Conservation (phyloP, 64 coral and sea anemone genomes). For the Platygyra sinensis region DNA sequence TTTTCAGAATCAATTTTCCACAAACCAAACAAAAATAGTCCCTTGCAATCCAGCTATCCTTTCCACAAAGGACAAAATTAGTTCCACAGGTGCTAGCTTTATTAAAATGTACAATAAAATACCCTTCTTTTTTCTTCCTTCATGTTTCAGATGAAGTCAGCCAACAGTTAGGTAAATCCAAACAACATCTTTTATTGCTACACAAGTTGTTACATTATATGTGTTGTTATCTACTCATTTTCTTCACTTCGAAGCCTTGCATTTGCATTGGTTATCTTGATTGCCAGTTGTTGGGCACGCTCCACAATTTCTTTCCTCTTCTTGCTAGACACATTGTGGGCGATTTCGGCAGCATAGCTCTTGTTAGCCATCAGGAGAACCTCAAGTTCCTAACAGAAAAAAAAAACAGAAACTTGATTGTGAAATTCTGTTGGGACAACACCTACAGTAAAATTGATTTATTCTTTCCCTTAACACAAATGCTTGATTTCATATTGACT, state of each 20-base stretch:
- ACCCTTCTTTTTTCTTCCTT: no score
- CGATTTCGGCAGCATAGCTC: conserved; percentile 93
- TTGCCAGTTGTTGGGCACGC: conserved; percentile 88
- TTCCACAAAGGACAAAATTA: no score
- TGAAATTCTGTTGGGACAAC: neutral
- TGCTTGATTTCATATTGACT: no score
- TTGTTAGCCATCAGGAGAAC: conserved; percentile 96
- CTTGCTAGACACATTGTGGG: conserved; percentile 93
- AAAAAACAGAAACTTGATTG: neutral
- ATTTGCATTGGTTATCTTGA: conserved; percentile 95
- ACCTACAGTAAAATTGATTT: no score
- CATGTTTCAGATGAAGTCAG: neutral
- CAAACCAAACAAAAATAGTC: no score
- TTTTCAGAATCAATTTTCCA: no score
- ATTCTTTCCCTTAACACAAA: no score
- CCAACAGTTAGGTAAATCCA: neutral
- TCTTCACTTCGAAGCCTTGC: conserved; percentile 97
- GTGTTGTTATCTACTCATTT: conserved; percentile 79
- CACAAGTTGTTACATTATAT: conserved; percentile 5
- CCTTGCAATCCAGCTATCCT: no score
- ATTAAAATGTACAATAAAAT: no score
- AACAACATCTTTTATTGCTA: conserved; percentile 32
- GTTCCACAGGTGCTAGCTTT: no score
- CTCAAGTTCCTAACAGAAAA: conserved; percentile 89
- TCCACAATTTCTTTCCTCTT: conserved; percentile 98